phyloP scores from a whole-genome alignment of 1,140 invertebrate genomes.

The Whitmania pigra region DNA sequence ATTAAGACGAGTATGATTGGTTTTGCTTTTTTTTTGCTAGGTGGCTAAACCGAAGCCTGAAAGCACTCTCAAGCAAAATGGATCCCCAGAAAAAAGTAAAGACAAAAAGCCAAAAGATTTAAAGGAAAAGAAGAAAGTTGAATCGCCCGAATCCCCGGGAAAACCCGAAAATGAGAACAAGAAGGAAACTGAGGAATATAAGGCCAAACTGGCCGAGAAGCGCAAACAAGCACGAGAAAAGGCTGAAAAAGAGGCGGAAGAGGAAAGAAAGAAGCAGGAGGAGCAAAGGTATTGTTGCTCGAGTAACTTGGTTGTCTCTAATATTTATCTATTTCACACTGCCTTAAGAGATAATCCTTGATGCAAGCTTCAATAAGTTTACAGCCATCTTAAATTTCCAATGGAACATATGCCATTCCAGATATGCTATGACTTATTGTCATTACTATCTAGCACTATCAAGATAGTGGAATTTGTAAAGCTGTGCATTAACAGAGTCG shows the following conservation, averaged over 20 bases:
- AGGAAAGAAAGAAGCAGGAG: not conserved
- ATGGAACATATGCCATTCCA: too few relatives aligned
- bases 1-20: not conserved
- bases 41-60: not conserved
- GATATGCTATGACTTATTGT: too few relatives aligned
- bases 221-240: constrained; percentile 18
- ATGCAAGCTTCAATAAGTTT: too few relatives aligned
- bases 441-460: too few relatives aligned
- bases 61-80: not conserved
- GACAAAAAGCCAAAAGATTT: not conserved
- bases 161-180: not conserved
- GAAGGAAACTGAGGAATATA: constrained; percentile 7
- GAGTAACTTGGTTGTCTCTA: not conserved
- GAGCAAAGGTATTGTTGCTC: not conserved
- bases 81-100: not conserved
- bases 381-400: too few relatives aligned
- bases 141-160: not conserved
- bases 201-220: constrained; percentile 16
- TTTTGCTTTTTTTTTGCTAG: not conserved
- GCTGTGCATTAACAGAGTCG: not conserved
- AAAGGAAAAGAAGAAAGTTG: not conserved
- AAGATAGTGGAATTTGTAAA: too few relatives aligned
- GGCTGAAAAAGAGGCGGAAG: constrained; percentile 6
- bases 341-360: too few relatives aligned
- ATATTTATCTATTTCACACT: not conserved